A percentile compares a stretch with the other conserved stretches of the same genome.
These are phyloP conservation scores for Agonum fuliginosum DNA, from an alignment of 2,888 invertebrate species.

Conservation along the genomic window DNA sequence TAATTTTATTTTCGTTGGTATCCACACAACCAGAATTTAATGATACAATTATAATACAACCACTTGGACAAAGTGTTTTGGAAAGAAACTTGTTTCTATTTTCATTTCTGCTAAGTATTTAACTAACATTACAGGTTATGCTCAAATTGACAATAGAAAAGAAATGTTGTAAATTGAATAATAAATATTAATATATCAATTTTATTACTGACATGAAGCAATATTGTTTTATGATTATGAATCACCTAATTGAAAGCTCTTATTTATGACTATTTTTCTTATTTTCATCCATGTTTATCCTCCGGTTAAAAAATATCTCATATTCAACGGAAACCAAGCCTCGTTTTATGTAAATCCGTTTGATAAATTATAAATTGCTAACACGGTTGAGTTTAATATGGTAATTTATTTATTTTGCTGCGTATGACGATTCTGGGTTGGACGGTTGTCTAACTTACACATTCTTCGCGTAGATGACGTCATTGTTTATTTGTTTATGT, in stretches of 20 bases:
- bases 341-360: slow-evolving; percentile 30
- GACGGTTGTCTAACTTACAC: slow-evolving; percentile 1
- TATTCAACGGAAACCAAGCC: slow-evolving; percentile 42
- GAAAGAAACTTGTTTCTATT: no score
- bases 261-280: neutral
- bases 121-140: no score
- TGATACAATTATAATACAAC: no score
- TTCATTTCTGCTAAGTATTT: no score
- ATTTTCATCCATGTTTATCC: slow-evolving; percentile 6
- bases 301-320: slow-evolving; percentile 28
- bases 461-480: slow-evolving; percentile 16
- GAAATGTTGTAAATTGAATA: no score
- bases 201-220: no score
- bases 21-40: no score
- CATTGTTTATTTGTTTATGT: slow-evolving; percentile 32
- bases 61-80: no score
- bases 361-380: slow-evolving; percentile 47
- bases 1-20: no score
- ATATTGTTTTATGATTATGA: no score
- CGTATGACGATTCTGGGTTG: slow-evolving; percentile 21
- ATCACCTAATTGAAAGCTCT: neutral
- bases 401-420: slow-evolving; percentile 43
- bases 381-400: slow-evolving; percentile 30
- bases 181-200: no score
- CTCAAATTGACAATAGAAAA: no score